Evolutionary conservation across 1,140 invertebrate genomes (phyloP).

Genomic region (Drepana arcuata): DNA sequence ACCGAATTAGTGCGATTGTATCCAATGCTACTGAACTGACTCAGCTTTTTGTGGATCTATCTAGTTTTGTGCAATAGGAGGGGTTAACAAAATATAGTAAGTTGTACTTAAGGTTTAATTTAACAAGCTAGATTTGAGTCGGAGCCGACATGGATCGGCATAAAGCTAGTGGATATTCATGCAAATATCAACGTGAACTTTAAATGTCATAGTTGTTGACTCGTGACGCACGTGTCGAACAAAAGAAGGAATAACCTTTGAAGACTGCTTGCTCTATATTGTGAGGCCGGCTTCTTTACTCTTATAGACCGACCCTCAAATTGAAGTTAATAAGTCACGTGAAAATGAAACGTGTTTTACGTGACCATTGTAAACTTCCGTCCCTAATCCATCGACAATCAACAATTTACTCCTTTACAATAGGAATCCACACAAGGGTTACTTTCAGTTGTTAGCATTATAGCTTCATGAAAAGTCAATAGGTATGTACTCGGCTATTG

Average conservation of each 20-base stretch:
- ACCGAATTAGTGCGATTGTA: slow-evolving; percentile 53
- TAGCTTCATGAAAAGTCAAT: slow-evolving; percentile 5
- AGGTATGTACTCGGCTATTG: no score
- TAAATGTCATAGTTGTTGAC: slow-evolving; percentile 52
- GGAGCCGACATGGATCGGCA: slow-evolving; percentile 18
- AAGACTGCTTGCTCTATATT: no score
- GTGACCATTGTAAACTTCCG: slow-evolving; percentile 51
- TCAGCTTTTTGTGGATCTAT: no score
- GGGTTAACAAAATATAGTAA: no score
- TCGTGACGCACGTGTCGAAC: no score
- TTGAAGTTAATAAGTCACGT: slow-evolving; percentile 32
- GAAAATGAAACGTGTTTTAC: slow-evolving; percentile 51
- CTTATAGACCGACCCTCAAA: slow-evolving; percentile 16
- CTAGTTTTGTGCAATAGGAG: no score
- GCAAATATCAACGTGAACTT: slow-evolving; percentile 60
- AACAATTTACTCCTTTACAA: slow-evolving; percentile 31
- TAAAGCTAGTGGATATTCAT: no score
- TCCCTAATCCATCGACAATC: slow-evolving; percentile 49
- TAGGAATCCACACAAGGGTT: slow-evolving; percentile 17
- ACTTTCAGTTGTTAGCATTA: slow-evolving; percentile 7
- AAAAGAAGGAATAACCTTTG: no score
- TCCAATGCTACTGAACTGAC: no score
- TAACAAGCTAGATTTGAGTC: no score
- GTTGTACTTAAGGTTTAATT: no score
- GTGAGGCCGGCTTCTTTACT: no score